These are phyloP conservation scores for Geotrypetes seraphini DNA, from an alignment of 2,797 vertebrate species.

Conservation along the genomic window DNA sequence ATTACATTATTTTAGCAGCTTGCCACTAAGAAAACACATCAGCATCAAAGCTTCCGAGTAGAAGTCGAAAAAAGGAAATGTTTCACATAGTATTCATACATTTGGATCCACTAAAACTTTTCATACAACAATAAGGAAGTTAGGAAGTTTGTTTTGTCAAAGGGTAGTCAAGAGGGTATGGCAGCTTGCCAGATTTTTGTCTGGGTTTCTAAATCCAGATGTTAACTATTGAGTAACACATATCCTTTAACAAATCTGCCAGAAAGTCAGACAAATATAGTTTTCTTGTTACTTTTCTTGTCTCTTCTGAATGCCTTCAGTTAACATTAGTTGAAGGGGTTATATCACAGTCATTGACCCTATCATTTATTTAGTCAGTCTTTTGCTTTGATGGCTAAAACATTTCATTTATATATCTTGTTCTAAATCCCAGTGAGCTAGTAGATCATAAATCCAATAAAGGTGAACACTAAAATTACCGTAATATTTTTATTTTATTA, in stretches of 20 bases:
- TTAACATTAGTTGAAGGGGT: slow-evolving; percentile 36
- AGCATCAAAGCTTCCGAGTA: slow-evolving; percentile 22
- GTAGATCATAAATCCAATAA: not conserved
- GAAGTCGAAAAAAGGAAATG: slow-evolving; percentile 10
- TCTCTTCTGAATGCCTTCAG: slow-evolving; percentile 28
- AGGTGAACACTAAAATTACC: not conserved
- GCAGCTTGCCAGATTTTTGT: slow-evolving; percentile 50
- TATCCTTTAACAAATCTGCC: slow-evolving; percentile 55
- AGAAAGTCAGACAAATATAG: slow-evolving; percentile 48
- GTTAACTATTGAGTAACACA: slow-evolving; percentile 50
- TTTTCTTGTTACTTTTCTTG: slow-evolving; percentile 17
- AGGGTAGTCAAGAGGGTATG: slow-evolving; percentile 35
- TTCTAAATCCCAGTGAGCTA: no score
- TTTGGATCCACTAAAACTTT: slow-evolving; percentile 25
- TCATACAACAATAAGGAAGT: slow-evolving; percentile 20
- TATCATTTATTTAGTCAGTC: slow-evolving; percentile 36
- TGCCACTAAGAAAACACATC: slow-evolving; percentile 4
- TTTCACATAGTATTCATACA: slow-evolving; percentile 17
- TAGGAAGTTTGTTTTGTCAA: slow-evolving; percentile 23
- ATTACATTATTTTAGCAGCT: not conserved
- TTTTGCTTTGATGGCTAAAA: slow-evolving; percentile 8
- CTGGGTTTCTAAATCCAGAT: slow-evolving; percentile 56
- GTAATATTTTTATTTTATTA: not conserved
- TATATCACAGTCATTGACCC: slow-evolving; percentile 40
- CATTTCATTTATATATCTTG: slow-evolving; percentile 12